Base-by-base conservation (phyloP, 2,888 invertebrate genomes). In the Acanthosepion pharaonis region DNA sequence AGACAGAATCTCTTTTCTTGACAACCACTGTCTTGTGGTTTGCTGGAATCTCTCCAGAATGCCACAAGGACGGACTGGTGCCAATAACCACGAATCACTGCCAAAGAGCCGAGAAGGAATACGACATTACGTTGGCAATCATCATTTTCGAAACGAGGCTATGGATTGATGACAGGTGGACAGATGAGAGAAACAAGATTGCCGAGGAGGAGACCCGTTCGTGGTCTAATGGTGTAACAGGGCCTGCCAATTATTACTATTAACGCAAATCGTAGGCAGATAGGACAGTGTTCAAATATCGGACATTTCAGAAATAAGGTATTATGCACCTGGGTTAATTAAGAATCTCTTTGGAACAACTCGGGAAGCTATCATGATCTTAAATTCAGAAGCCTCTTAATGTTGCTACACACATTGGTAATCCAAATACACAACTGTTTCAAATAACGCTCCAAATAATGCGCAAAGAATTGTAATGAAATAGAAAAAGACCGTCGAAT, bases 21-120 rank as follows among this genome's bases (percentile, higher is more conserved):
- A n/a, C 78, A n/a, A 33, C n/a, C 78, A 33, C 33, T 33, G 78
- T 78, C 78, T n/a, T 78, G n/a, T 78, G n/a, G n/a, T 78, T 78
- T n/a, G 9, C 9, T 78, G 78, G 78, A 78, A 78, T 15, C n/a
- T 78, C 4, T 33, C 78, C 78, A 78, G 33, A 78, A 78, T 78
- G 78, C 78, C n/a, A 78, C 78, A 33, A 78, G 78, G 18, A 78
- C n/a, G 78, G n/a, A n/a, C 18, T 9, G 78, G 78, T 78, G 78
- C 78, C 78, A 78, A 78, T 78, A 15, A 78, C 78, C 78, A 15
- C 20, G n/a, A n/a, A 78, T n/a, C 78, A 15, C n/a, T 78, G 78
- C 78, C 78, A 78, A 78, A 78, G 78, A 78, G 78, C n/a, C 78
- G 78, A 78, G n/a, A 33, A 78, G 78, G 78, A 78, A n/a, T n/a